These are phyloP conservation scores for Garrulus glandarius DNA, from an alignment of 2,797 vertebrate species.

Conservation along the genomic window DNA sequence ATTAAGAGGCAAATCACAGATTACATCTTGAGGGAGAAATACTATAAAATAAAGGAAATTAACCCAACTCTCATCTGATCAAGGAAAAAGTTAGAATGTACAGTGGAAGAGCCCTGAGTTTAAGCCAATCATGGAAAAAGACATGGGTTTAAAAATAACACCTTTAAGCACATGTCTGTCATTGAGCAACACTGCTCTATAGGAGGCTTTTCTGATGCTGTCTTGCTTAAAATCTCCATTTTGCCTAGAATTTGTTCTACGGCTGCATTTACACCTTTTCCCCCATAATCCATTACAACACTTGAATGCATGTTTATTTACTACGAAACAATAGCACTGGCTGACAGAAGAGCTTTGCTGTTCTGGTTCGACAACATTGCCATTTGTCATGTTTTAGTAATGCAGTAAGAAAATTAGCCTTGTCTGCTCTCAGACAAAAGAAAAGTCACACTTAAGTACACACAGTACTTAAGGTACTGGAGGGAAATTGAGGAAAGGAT, in stretches of 20 bases:
- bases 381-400: conserved; percentile 16
- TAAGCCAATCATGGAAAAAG: not conserved
- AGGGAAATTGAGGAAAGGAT: not conserved
- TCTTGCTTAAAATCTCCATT: not conserved
- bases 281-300: not conserved
- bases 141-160: not conserved
- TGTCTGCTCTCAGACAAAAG: not conserved
- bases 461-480: not conserved
- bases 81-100: not conserved
- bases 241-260: not conserved
- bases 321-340: not conserved
- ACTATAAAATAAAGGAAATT: not conserved
- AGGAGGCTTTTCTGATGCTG: not conserved
- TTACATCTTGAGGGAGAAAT: not conserved
- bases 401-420: not conserved
- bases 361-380: conserved; percentile 22
- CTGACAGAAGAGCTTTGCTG: not conserved
- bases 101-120: not conserved
- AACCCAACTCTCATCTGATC: not conserved
- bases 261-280: not conserved
- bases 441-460: not conserved
- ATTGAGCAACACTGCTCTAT: not conserved
- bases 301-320: not conserved
- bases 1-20: not conserved
- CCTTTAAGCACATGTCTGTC: not conserved